Evolutionary conservation across 1,140 invertebrate species (phyloP).

Genomic region (Pantala flavescens): DNA sequence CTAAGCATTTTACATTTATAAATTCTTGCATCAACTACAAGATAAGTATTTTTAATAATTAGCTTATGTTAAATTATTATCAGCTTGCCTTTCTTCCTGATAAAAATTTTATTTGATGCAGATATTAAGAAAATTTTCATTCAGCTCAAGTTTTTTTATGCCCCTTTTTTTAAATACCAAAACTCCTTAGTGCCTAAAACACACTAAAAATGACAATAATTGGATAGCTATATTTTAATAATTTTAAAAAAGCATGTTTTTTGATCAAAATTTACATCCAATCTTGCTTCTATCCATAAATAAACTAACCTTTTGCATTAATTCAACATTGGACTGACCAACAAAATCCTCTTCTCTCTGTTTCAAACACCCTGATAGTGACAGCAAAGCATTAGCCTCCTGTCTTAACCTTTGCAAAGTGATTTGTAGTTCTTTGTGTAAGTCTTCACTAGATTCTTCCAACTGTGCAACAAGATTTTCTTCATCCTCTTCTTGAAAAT

Average conservation of each 20-base stretch:
- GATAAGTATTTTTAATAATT: slow-evolving; percentile 37
- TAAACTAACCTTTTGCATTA: not conserved
- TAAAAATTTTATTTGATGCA: not conserved
- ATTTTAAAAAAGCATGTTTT: not conserved
- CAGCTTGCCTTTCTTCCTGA: not conserved
- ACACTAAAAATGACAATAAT: too few species aligned
- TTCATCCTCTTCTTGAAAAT: not conserved
- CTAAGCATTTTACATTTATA: slow-evolving; percentile 20
- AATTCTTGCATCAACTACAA: slow-evolving; percentile 44
- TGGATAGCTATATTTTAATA: too few species aligned
- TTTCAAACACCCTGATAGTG: not conserved
- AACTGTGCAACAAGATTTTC: slow-evolving; percentile 11
- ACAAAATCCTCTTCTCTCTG: not conserved
- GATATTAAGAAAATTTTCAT: not conserved
- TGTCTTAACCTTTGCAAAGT: not conserved
- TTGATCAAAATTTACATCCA: not conserved
- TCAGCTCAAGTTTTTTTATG: too few species aligned
- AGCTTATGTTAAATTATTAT: not conserved
- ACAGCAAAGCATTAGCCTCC: not conserved
- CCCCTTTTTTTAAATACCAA: too few species aligned
- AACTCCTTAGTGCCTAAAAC: too few species aligned
- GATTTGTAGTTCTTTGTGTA: not conserved
- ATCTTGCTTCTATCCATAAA: not conserved
- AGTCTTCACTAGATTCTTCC: slow-evolving; percentile 7
- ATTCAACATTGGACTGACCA: not conserved